Base-by-base conservation (phyloP, 2,797 vertebrate genomes). In the Semotilus atromaculatus region DNA sequence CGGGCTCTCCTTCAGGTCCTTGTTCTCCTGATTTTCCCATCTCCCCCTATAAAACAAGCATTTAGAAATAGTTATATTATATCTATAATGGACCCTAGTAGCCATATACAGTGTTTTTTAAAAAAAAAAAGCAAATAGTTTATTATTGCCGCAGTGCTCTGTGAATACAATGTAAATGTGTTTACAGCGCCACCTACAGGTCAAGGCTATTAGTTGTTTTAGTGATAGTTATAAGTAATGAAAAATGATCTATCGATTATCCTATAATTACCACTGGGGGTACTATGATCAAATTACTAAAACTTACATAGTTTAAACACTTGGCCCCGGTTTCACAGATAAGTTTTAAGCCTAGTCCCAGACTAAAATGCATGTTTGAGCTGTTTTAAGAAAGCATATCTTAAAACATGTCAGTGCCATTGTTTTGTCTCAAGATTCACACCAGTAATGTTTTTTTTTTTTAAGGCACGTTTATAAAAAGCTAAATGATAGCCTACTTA, bases 1-100 rank as follows among this genome's bases (percentile, higher is more conserved):
- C 95, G 87, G 94, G 93, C 86, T 94, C 93, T 95, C 95, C 95
- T 91, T 94, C 93, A 88, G 77, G 88, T 89, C 95, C 95, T 83
- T 34, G 82, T 26, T 92, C 90, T 93, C 95, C 95, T 36, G 92
- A 89, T 87, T 91, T 94, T 38, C 94, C 95, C 91, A 94, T 95
- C 75, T 92, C 91, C 66, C 95, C 95, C 95, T 96, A 85, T 55
- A 82, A 88, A 13, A 29, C 82, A 9, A 87, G 83, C 10, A 67
- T 51, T 55, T 53, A 79, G 80, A 36, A 88, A 48, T 29, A 48
- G 45, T 48, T 48, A 16, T 48, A 48, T 48, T 16, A 48, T 48
- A 16, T 48, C 14, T 16, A 16, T 48, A 48, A 48, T 16, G 45
- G 45, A 16, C 14, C 45, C 14, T 48, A 16, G 58, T 14, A 62